Evolutionary conservation across 2,888 invertebrate genomes (phyloP), one percentile per base, ranked within the genome.

Genomic region (Leucophenga montana): DNA sequence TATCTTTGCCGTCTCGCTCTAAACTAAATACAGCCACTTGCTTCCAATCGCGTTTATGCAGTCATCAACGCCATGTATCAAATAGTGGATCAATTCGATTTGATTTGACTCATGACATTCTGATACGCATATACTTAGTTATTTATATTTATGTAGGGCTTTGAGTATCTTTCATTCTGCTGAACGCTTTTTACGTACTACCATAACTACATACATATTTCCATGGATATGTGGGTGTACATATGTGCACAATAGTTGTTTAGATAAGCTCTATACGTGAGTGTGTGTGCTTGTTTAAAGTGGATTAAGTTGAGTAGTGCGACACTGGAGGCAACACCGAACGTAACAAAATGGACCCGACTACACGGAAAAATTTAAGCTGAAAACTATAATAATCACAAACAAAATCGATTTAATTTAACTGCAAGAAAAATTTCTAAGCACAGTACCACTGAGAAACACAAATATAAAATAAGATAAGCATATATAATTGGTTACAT

Each of bases 301-400:
- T 71, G 75, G 71, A 73, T 73, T 70, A 73, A 70, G 64, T 71
- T 71, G 71, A 57, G 18, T 44, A 62, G 22, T 9, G 33, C 71
- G 75, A 73, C 70, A 70, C 68, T 68, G 71, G 22, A 57, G 46
- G 46, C 54, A 44, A 64, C 56, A 13, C 31, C 1, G 20, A 1
- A 48, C 22, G 14, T 18, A 44, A 18, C 16, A 11, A n/a, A 50
- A 50, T 50, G 50, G 4, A 50, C 27, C 14, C 20, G 27, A 14
- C 20, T 18, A 56, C 56, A 18, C 56, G 22, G 13, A 22, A 20
- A 56, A 22, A 22, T 3, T 27, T 27, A 2, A 27, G 27, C 27
- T 3, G 13, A 22, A 39, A 11, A 39, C 39, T 11, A 39, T 11
- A 39, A 11, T 8, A 20, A 14, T 16, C 5, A 20, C 8, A 56